These are phyloP conservation scores for Eidolon helvum DNA, from an alignment of 2,113 vertebrate species.

Conservation along the genomic window DNA sequence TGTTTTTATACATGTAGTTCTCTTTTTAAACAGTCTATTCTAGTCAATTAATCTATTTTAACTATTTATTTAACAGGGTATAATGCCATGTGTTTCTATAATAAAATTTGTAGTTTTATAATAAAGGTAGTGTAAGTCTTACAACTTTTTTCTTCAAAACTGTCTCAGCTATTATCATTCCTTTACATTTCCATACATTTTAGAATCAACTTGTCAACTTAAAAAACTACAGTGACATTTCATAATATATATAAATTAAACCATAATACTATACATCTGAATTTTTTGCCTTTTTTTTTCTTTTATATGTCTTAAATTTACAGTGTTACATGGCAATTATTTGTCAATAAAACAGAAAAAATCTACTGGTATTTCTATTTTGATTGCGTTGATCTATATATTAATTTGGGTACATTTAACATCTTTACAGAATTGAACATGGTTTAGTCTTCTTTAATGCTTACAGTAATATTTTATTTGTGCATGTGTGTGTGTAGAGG, in stretches of 20 bases:
- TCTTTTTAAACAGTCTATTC: not conserved
- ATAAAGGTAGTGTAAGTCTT: not conserved
- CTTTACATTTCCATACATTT: not conserved
- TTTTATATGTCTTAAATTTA: no score
- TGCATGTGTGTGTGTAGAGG: not conserved
- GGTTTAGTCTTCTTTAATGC: not conserved
- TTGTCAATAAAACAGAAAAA: not conserved
- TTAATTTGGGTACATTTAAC: not conserved
- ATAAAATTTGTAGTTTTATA: not conserved
- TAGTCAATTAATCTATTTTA: not conserved
- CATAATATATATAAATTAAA: no score
- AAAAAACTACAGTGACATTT: no score
- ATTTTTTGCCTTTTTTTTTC: no score
- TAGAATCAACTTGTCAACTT: not conserved
- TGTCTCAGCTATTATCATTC: not conserved
- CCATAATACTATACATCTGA: no score
- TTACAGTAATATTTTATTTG: not conserved
- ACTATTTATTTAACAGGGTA: not conserved
- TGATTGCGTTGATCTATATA: not conserved
- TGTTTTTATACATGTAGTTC: not conserved
- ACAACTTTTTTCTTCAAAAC: not conserved
- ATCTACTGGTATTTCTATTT: not conserved
- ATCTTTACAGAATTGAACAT: not conserved
- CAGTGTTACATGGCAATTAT: no score
- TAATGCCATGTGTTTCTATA: not conserved